Evolutionary conservation across 2,797 vertebrate genomes (phyloP).

Genomic region (Silurus aristotelis): DNA sequence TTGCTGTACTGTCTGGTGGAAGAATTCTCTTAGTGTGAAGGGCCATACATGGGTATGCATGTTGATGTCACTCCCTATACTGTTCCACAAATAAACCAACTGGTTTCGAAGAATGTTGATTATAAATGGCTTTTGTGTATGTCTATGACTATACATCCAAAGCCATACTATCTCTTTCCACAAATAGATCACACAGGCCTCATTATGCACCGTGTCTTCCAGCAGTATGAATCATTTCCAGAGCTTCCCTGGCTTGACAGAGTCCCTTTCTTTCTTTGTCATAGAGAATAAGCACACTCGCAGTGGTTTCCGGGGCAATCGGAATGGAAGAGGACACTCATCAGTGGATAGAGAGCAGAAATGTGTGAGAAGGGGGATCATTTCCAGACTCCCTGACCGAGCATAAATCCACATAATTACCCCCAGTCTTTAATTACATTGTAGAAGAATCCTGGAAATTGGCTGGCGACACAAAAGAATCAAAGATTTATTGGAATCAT

Average conservation of each 20-base stretch:
- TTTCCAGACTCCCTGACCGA: slow-evolving; percentile 47
- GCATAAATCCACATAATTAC: slow-evolving; percentile 68
- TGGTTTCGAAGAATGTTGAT: slow-evolving; percentile 5
- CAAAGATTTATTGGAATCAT: slow-evolving; percentile 69
- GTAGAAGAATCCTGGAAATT: slow-evolving; percentile 63
- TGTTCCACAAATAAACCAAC: neutral
- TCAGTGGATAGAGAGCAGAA: slow-evolving; percentile 18
- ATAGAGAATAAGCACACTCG: slow-evolving; percentile 40
- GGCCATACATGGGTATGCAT: slow-evolving; percentile 9
- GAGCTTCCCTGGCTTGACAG: slow-evolving; percentile 59
- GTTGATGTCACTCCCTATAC: slow-evolving; percentile 5
- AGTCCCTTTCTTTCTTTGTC: slow-evolving; percentile 45
- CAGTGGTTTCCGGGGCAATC: slow-evolving; percentile 17
- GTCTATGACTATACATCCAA: slow-evolving; percentile 6
- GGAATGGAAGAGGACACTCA: slow-evolving; percentile 25
- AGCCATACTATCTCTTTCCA: neutral
- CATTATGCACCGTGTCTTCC: slow-evolving; percentile 43
- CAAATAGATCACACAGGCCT: slow-evolving; percentile 24
- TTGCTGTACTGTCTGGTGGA: neutral
- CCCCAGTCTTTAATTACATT: slow-evolving; percentile 68
- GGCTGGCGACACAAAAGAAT: slow-evolving; percentile 74
- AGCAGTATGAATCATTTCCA: slow-evolving; percentile 42
- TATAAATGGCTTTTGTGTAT: slow-evolving; percentile 6
- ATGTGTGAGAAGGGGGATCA: slow-evolving; percentile 39
- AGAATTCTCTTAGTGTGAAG: neutral